phyloP scores from a whole-genome alignment of 2,797 vertebrate species.

The Morus bassanus region DNA sequence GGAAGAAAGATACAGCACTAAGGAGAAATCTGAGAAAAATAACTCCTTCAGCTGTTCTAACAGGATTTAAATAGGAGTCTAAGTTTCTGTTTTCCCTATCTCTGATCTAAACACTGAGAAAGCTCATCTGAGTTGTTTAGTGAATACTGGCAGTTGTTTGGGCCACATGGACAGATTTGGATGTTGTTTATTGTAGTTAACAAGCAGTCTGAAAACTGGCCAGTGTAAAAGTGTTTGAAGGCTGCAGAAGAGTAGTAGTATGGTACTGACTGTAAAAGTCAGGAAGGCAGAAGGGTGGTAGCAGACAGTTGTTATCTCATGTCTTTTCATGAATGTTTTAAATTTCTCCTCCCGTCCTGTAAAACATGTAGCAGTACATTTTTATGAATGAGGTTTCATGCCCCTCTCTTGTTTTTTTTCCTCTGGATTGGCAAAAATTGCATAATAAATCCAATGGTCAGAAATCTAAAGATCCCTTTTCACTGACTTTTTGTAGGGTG shows the following conservation, averaged over 20 bases:
- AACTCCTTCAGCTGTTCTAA: not conserved
- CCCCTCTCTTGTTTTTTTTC: not conserved
- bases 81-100: not conserved
- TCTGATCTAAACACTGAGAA: not conserved
- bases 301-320: not conserved
- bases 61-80: not conserved
- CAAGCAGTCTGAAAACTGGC: not conserved
- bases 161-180: not conserved
- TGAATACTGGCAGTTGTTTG: not conserved
- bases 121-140: not conserved
- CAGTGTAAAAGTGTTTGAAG: not conserved
- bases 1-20: not conserved
- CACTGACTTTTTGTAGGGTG: not conserved
- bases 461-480: not conserved
- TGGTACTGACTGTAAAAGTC: not conserved
- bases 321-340: not conserved
- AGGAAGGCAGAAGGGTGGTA: not conserved
- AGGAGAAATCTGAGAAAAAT: not conserved
- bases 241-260: not conserved
- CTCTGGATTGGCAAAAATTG: not conserved
- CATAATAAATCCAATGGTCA: not conserved
- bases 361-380: rapidly evolving
- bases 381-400: not conserved
- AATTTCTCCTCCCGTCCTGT: not conserved
- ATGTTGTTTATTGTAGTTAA: not conserved